Evolutionary conservation across 64 coral and sea anemone genomes (phyloP).

Genomic region (Porites lutea): DNA sequence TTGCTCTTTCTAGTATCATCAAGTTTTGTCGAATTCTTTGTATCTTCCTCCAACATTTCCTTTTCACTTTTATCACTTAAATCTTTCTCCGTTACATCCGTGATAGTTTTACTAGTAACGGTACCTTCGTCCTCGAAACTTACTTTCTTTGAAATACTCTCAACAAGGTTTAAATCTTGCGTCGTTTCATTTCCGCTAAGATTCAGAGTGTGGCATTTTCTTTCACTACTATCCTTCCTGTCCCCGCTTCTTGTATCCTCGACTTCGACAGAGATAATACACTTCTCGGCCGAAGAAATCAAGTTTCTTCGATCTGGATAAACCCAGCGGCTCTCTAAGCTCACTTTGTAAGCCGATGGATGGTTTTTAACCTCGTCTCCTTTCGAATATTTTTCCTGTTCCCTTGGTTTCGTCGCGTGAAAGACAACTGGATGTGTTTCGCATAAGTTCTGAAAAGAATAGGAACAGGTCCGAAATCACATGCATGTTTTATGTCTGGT

Average conservation of each 20-base stretch:
- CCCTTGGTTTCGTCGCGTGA: background rate
- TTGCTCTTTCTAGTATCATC: background rate
- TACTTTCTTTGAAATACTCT: constrained; percentile 46
- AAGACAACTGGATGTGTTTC: constrained; percentile 69
- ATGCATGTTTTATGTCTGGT: too few species aligned
- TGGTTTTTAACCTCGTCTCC: background rate
- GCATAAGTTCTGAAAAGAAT: constrained; percentile 35
- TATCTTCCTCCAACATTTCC: background rate
- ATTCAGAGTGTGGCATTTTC: background rate
- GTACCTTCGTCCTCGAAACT: constrained; percentile 48
- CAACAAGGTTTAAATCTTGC: background rate
- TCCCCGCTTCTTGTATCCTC: constrained; percentile 41
- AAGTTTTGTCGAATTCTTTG: background rate
- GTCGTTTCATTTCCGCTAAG: background rate
- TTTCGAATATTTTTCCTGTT: background rate
- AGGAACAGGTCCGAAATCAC: too few species aligned
- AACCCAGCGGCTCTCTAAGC: constrained; percentile 46
- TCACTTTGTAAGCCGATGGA: constrained; percentile 23
- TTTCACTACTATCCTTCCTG: background rate
- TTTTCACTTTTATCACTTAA: background rate
- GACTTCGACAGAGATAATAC: constrained; percentile 52
- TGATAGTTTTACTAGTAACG: background rate
- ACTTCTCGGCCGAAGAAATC: constrained; percentile 24
- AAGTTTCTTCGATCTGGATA: constrained; percentile 59
- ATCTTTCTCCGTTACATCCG: background rate